Percentiles rank a stretch among this genome's conserved stretches.
phyloP scores from a whole-genome alignment of 2,888 invertebrate genomes.

The Gastrophysa polygoni region DNA sequence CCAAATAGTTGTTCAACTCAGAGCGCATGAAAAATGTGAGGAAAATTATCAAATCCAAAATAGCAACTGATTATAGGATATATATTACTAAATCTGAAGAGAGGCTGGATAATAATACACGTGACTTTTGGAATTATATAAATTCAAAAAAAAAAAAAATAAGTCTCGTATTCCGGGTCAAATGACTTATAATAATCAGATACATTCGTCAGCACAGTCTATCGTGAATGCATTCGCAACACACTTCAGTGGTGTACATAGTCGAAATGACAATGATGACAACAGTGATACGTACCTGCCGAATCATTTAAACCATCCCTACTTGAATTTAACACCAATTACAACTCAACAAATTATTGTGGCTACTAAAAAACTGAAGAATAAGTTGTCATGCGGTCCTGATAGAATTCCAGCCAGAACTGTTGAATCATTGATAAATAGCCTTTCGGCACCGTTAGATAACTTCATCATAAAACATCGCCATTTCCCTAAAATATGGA shows the following conservation, averaged over 20 bases:
- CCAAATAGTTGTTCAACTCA: too few species aligned
- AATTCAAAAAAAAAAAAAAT: background rate
- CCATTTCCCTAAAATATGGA: background rate
- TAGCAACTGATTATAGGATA: too few species aligned
- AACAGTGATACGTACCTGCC: too few species aligned
- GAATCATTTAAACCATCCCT: background rate
- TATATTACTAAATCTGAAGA: too few species aligned
- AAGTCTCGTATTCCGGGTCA: too few species aligned
- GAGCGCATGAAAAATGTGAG: too few species aligned
- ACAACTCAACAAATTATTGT: background rate
- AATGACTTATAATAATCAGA: background rate
- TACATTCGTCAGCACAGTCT: background rate
- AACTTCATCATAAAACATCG: background rate
- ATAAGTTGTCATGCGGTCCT: too few species aligned
- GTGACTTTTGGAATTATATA: background rate
- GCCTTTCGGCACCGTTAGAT: too few species aligned
- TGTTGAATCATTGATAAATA: too few species aligned
- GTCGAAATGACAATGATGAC: background rate
- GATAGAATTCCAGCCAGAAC: background rate
- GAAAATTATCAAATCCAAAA: too few species aligned
- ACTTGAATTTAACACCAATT: background rate
- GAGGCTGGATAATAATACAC: too few species aligned
- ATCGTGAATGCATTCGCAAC: slow-evolving; percentile 1
- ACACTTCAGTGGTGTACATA: background rate
- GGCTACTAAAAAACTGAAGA: too few species aligned